Base-by-base conservation (phyloP, 2,797 vertebrate species). In the Euphonia xanthogaster region DNA sequence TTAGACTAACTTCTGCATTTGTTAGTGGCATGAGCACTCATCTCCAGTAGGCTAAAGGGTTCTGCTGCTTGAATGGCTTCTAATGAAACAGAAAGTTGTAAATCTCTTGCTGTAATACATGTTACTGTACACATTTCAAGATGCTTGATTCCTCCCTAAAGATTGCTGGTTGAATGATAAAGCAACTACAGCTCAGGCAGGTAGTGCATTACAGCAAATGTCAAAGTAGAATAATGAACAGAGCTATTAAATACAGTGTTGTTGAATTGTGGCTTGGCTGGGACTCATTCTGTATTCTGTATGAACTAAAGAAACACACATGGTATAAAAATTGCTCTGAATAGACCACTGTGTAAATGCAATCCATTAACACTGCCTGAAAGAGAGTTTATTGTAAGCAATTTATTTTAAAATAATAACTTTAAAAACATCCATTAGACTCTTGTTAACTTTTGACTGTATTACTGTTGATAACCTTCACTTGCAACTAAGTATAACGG, bases 351-450 rank as follows among this genome's bases (percentile, higher is more conserved):
- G 33, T 33, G 50, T 53, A 60, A 88, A 90, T 44, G 25, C 21
- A 91, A 65, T 80, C 42, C 37, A 88, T 80, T 93, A 95, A 65
- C 35, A 35, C 27, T 88, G 50, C 20, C 42, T 81, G 30, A 27
- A 93, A 84, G 54, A 80, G 47, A 20, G 14, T 40, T 84, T 88
- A 74, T 88, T 93, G 61, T 27, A 91, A 70, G 44, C 17, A 76
- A 40, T 78, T 61, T 88, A 7, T 90, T 91, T 86, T 63, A 80
- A 91, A 90, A 91, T 47, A 94, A 28, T 86, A 45, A 70, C 81
- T 93, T 78, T 2, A 94, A 96, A 96, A 93, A 24, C 17, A 76
- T 60, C 66, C 67, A 50, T 94, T 90, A 86, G 15, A 55, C 14
- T 81, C 58, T 53, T 76, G 28, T 86, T 91, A 75, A 42, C 17